These are phyloP conservation scores for Drosophila parabipectinata DNA, from an alignment of 1,140 invertebrate species.

Conservation along the genomic window DNA sequence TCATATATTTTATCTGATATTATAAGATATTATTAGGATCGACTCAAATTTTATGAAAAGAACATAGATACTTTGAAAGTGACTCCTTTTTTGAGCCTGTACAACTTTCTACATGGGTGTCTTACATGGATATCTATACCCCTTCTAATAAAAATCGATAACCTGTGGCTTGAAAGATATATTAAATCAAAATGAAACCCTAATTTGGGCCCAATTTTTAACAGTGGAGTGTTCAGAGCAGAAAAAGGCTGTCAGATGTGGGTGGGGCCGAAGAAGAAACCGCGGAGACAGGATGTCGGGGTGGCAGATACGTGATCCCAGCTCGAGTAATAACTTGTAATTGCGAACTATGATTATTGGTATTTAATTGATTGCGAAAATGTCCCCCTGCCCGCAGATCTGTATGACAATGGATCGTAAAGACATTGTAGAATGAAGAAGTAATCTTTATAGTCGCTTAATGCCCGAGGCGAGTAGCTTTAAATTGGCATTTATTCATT, in stretches of 20 bases:
- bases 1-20: too few relatives aligned
- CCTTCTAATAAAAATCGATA: too few relatives aligned
- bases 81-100: too few relatives aligned
- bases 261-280: constrained; percentile 25
- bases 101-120: too few relatives aligned
- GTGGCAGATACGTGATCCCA: constrained; percentile 36
- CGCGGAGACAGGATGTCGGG: background rate
- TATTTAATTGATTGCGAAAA: constrained; percentile 58
- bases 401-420: constrained; percentile 34
- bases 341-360: constrained; percentile 69
- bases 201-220: too few relatives aligned
- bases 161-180: too few relatives aligned
- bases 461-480: background rate
- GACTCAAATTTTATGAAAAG: too few relatives aligned
- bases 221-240: constrained; percentile 12
- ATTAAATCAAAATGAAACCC: background rate
- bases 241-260: constrained; percentile 14
- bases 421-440: constrained; percentile 4
- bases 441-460: background rate
- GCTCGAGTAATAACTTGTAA: constrained; percentile 47
- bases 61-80: too few relatives aligned
- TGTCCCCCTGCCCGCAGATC: constrained; percentile 5
- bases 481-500: background rate
- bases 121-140: too few relatives aligned
- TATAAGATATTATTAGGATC: too few relatives aligned